A percentile compares a stretch with the other conserved stretches of the same genome.
Conservation (phyloP, 1,140 invertebrate genomes). For the Cephus cinctus region DNA sequence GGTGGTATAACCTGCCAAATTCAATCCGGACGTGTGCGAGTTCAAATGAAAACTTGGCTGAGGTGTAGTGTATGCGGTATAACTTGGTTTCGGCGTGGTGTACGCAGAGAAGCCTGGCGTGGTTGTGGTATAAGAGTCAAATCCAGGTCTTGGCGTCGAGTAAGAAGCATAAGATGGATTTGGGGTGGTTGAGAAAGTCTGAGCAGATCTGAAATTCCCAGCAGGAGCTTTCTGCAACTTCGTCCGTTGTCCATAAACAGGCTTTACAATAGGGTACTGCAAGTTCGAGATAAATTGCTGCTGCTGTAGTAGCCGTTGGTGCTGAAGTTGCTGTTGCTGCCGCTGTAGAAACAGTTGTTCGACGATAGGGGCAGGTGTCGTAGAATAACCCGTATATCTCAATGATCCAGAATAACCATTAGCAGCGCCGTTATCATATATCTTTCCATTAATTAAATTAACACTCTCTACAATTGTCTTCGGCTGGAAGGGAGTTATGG, state of each 20-base stretch:
- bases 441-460: constrained; percentile 31
- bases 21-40: background rate
- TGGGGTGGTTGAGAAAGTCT: constrained; percentile 17
- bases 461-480: constrained; percentile 45
- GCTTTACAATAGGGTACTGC: constrained; percentile 9
- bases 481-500: constrained; percentile 46
- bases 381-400: too few species aligned
- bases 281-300: background rate
- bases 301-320: too few species aligned
- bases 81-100: constrained; percentile 16
- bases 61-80: constrained; percentile 1
- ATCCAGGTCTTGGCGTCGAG: background rate
- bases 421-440: background rate
- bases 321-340: too few species aligned
- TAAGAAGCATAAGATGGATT: background rate
- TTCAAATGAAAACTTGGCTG: background rate
- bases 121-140: constrained; percentile 10
- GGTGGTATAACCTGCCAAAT: constrained; percentile 15
- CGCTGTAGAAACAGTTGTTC: too few species aligned
- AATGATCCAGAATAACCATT: background rate
- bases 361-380: too few species aligned
- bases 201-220: constrained; percentile 18
- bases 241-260: constrained; percentile 38
- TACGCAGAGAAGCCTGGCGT: constrained; percentile 20
- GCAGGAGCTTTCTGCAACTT: constrained; percentile 31